Base-by-base conservation (phyloP, 2,113 vertebrate genomes). In the Dromas ardeola region DNA sequence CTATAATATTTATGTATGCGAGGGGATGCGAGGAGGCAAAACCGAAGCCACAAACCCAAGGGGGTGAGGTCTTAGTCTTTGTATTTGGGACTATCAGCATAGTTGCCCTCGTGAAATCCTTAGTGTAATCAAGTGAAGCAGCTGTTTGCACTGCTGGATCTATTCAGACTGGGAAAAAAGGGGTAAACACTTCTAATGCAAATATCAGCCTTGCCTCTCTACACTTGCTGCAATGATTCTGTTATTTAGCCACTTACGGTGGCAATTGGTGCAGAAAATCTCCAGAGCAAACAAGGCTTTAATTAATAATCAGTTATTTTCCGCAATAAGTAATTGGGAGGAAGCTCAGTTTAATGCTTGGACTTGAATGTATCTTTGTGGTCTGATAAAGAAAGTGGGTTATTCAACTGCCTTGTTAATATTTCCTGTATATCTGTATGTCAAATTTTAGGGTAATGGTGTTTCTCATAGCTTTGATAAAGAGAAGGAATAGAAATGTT, bases 261-360 rank as follows among this genome's bases (percentile, higher is more conserved):
- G 77, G 86, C 93, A 97, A 95, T 53, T 95, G 95, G 88, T 97
- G 93, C 95, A 92, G 91, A 95, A 97, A 97, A 95, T 96, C 93
- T 95, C 94, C 58, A 91, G 89, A 95, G 94, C 67, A 95, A 95
- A 96, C 91, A 97, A 91, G 86, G 61, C 62, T 94, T 96, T 97
- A 97, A 97, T 96, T 96, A 96, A 93, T 97, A 95, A 97, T 91
- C 92, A 92, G 66, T 94, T 95, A 93, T 97, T 96, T 96, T 95
- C 89, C 0, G 1, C 81, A 85, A 36, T 95, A 92, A 95, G 67
- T 95, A 95, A 92, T 81, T 81, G 67, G 40, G 63, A 95, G 50
- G 71, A 92, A 95, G 78, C 77, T 93, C 84, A 87, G 22, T 77
- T 95, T 84, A 97, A 45, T 91, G 71, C 50, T 62, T 67, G 62